Evolutionary conservation across 2,797 vertebrate genomes (phyloP).

Genomic region (Acipenser transmontanus): DNA sequence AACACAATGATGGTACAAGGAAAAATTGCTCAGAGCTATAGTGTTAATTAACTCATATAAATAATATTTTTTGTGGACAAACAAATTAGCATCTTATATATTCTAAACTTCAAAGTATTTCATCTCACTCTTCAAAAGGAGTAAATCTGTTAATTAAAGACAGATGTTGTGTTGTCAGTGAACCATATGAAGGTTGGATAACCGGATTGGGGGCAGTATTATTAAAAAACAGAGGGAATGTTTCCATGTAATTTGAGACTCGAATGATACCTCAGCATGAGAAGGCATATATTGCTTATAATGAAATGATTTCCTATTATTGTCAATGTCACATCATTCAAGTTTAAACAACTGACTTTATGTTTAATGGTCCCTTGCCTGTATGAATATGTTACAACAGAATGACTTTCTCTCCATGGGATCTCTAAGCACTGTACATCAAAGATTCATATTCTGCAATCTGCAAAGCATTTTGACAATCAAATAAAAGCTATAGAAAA

Average conservation of each 20-base stretch:
- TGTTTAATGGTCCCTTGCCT: too few species aligned
- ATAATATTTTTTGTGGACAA: neutral
- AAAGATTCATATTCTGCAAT: too few species aligned
- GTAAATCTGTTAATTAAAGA: neutral
- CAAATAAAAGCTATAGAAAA: too few species aligned
- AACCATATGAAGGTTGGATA: neutral
- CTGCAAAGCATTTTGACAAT: too few species aligned
- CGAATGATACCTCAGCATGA: neutral
- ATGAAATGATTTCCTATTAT: neutral
- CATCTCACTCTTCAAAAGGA: neutral
- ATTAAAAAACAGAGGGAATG: neutral
- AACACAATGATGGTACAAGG: neutral
- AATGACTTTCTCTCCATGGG: too few species aligned
- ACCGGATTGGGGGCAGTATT: neutral
- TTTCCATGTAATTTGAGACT: neutral
- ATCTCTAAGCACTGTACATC: too few species aligned
- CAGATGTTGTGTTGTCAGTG: neutral
- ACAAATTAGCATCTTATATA: neutral
- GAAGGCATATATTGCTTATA: neutral
- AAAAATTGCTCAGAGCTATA: neutral
- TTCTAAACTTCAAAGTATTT: neutral
- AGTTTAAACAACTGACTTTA: neutral
- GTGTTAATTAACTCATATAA: neutral
- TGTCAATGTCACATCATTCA: neutral
- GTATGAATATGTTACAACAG: too few species aligned